Evolutionary conservation across 2,797 vertebrate species (phyloP).

Genomic region (Adelosebastes latens): DNA sequence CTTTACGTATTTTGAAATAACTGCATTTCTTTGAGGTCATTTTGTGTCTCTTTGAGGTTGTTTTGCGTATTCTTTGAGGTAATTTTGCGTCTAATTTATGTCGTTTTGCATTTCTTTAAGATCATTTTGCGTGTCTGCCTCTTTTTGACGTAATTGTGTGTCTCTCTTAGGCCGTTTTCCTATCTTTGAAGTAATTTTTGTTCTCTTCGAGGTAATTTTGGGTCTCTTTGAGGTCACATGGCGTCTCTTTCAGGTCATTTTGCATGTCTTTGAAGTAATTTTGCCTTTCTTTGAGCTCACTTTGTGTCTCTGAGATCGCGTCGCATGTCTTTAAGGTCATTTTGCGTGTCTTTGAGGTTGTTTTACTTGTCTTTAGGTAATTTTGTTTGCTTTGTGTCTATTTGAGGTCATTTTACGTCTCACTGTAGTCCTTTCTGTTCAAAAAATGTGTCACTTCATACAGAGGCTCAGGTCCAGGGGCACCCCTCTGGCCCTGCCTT

Average conservation of each 20-base stretch:
- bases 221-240: background rate
- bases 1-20: too few species aligned
- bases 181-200: background rate
- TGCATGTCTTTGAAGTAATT: background rate
- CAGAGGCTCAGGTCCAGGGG: too few species aligned
- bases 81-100: too few species aligned
- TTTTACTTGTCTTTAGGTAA: background rate
- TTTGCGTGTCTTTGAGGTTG: background rate
- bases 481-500: background rate
- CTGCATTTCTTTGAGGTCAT: too few species aligned
- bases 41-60: too few species aligned
- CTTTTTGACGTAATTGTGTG: background rate
- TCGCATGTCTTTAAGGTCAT: background rate
- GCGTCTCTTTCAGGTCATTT: too few species aligned
- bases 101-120: too few species aligned
- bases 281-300: background rate
- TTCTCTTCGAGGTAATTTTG: too few species aligned
- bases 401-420: background rate
- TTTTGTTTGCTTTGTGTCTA: background rate
- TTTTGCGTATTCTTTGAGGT: too few species aligned
- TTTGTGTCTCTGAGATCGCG: background rate
- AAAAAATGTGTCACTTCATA: background rate
- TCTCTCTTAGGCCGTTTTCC: too few species aligned
- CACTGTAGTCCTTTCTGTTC: background rate
- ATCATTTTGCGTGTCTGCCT: too few species aligned